Conservation (phyloP, 2,888 invertebrate genomes). For the Microctonus brassicae region DNA sequence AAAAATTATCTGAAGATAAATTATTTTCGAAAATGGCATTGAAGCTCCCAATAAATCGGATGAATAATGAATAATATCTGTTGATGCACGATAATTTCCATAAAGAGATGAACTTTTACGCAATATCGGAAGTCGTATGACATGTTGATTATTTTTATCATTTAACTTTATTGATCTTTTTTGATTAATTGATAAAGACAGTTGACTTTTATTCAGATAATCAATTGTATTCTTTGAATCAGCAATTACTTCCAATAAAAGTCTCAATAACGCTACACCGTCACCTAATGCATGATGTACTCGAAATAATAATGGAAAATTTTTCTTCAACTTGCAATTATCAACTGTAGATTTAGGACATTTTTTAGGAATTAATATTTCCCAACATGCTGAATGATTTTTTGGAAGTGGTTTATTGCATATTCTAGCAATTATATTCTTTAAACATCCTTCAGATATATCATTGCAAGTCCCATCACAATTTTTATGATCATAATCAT, state of each 20-base stretch:
- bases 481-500: conserved; percentile 58
- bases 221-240: conserved; percentile 56
- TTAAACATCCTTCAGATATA: conserved; percentile 63
- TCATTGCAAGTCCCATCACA: conserved; percentile 53
- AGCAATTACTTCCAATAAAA: conserved; percentile 70
- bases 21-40: conserved; percentile 51
- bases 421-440: conserved; percentile 66
- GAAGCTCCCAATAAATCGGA: conserved; percentile 46
- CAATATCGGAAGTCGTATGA: conserved; percentile 30
- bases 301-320: conserved; percentile 71
- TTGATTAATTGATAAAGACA: not conserved
- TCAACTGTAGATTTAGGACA: conserved; percentile 45
- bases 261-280: conserved; percentile 71
- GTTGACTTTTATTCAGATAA: not conserved
- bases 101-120: conserved; percentile 25
- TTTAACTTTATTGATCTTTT: not conserved
- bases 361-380: conserved; percentile 69
- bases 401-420: conserved; percentile 69
- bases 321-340: conserved; percentile 41
- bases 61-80: conserved; percentile 37
- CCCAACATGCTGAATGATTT: conserved; percentile 71
- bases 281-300: conserved; percentile 74
- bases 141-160: not conserved
- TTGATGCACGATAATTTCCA: not conserved
- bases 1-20: conserved; percentile 12